Base-by-base conservation (phyloP, 2,113 vertebrate genomes). In the Lamprologus speciosus region DNA sequence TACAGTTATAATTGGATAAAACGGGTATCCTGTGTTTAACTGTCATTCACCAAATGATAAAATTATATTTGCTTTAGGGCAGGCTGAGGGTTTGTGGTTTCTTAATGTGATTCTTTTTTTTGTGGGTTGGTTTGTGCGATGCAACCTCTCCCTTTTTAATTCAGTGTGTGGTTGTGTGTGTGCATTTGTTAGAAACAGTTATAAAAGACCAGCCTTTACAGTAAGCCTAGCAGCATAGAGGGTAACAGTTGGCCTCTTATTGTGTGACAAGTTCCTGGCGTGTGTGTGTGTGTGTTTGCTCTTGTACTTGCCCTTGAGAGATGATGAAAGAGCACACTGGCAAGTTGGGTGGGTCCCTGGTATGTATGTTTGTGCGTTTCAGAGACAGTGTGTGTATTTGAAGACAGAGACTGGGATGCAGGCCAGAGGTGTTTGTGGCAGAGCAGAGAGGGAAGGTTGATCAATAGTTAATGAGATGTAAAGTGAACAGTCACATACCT, bases 381-480 rank as follows among this genome's bases (percentile, higher is more conserved):
- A 28, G 23, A 75, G 14, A 17, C 14, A 3, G 9, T 19, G 83
- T 55, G 82, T 53, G 84, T 73, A 57, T 84, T 37, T 81, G 68
- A 68, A 53, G 37, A 70, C 21, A 5, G 31, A 73, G 28, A 58
- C 26, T 40, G 65, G 8, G 31, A 60, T 5, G 63, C 82, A 70
- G 82, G 78, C 78, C 37, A 82, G 60, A 55, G 47, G 33, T 85
- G 87, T 87, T 80, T 86, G 40, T 55, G 81, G 80, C 26, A 40
- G 84, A 83, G 89, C 83, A 60, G 88, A 53, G 40, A 84, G 87
- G 70, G 88, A 53, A 40, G 88, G 78, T 35, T 83, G 92, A 94
- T 94, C 88, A 95, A 93, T 94, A 93, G 82, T 93, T 95, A 91
- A 95, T 93, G 92, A 88, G 89, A 93, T 94, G 91, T 91, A 94